Evolutionary conservation across 2,888 invertebrate genomes (phyloP), one percentile per base, ranked within the genome.

Genomic region (Catocala nupta): DNA sequence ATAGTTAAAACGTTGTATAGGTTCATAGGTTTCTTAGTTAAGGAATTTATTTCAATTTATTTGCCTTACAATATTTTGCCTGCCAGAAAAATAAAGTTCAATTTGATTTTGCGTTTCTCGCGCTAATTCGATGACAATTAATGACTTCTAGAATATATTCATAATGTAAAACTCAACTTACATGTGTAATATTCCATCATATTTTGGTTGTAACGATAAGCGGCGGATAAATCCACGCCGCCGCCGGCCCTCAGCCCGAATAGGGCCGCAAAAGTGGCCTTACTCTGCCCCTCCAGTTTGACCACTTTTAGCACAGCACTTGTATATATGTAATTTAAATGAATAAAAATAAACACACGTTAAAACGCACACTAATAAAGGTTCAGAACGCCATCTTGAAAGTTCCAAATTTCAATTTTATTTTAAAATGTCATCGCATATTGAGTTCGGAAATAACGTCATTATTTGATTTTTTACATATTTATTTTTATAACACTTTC

Each of bases 181-280:
- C 98, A 99, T 91, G 99, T 98, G 89, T 99, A 99, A 95, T 99
- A 99, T 95, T 99, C 99, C 99, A 99, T 98, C 98, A 99, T 98
- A 92, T 98, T 98, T 89, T 98, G 98, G 94, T 98, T 99, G 95
- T 98, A 98, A 84, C 98, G 96, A 94, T 98, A 98, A 83, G 98
- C 98, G 86, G 98, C 98, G 88, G 98, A 97, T 84, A 98, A 96
- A 94, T 98, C 98, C 96, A 98, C 97, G 77, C 96, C 96, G 81
- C 95, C 95, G 91, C 95, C 95, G 87, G 95, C 95, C 94, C 96
- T 95, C 85, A 96, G 94, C 90, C 95, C 94, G 71, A 95, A 94
- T 81, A 95, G 95, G 95, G 95, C 95, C 92, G 96, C 96, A 85
- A 95, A 94, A 82, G 95, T 95, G 82, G 96, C 95, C 90, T 96